Evolutionary conservation across 2,797 vertebrate genomes (phyloP), one percentile per base, ranked within the genome.

Genomic region (Sebastes reedi): DNA sequence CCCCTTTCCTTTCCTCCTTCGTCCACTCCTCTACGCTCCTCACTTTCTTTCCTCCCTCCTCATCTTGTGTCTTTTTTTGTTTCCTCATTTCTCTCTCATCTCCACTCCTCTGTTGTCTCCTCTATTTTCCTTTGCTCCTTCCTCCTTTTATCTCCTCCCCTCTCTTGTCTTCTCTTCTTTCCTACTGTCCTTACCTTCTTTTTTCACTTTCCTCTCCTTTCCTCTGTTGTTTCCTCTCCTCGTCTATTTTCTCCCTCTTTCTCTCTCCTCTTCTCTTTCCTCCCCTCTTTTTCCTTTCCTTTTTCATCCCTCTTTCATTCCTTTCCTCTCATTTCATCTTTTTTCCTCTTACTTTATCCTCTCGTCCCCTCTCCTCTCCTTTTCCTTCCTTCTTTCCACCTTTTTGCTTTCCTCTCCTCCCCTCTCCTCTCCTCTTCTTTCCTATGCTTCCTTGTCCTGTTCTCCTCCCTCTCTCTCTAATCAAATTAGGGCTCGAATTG

Each of bases 401-500:
- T 18, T 25, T 25, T 20, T n/a, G 12, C 11, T n/a, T 9, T 27
- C 29, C 1, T 3, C 2, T 8, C 18, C 10, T 20, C 30, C 6
- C 13, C 6, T 65, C 5, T 4, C 8, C 39, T 18, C 3, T 25
- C n/a, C 14, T 34, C 1, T 24, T 8, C 11, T 39, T 5, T 13
- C 22, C 1, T 29, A 7, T 39, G 6, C 8, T 59, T 30, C 29
- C 25, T 24, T 16, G 2, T 50, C 12, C 25, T 18, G 4, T 20
- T 5, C 14, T 14, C 9, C 14, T 14, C 9, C 3, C 4, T 14
- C 4, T 4, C 24, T 18, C 11, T 72, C 54, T 55, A 32, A 67
- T 74, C 75, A 77, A 81, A 89, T 89, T 82, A 88, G 68, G 54
- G n/a, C 56, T 72, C 77, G 85, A 89, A 93, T 90, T 90, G 88